These are phyloP conservation scores for Mythimna loreyi DNA, from an alignment of 2,888 invertebrate genomes.

Conservation along the genomic window DNA sequence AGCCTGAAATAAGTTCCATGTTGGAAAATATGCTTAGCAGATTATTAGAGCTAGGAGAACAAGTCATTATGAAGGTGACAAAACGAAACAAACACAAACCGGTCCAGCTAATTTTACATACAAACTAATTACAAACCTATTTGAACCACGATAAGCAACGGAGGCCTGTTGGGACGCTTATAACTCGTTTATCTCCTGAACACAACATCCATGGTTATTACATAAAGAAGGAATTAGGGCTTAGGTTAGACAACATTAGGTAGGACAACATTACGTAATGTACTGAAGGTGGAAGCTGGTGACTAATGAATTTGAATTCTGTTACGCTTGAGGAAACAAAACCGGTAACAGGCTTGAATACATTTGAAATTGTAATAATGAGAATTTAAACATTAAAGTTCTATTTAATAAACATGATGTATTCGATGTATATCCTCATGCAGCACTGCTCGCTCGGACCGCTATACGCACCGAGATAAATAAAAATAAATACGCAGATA, in stretches of 20 bases:
- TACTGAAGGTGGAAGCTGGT: constrained; percentile 16
- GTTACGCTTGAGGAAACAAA: constrained; percentile 40
- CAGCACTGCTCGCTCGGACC: constrained; percentile 56
- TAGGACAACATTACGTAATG: constrained; percentile 9
- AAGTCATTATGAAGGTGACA: constrained; percentile 31
- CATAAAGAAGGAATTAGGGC: constrained; percentile 20
- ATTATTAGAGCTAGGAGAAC: constrained; percentile 9
- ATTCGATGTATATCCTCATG: constrained; percentile 42
- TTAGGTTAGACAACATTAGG: too few relatives aligned
- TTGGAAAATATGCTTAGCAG: constrained; percentile 10
- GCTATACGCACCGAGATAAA: constrained; percentile 73
- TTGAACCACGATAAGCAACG: constrained; percentile 61
- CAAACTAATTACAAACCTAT: constrained; percentile 67
- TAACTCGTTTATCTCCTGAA: constrained; percentile 45
- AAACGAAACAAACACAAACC: constrained; percentile 50
- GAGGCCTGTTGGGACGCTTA: constrained; percentile 51
- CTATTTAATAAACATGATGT: constrained; percentile 63
- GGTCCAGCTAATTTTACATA: constrained; percentile 65
- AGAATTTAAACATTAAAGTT: constrained; percentile 19
- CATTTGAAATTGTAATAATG: constrained; percentile 31
- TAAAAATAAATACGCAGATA: constrained; percentile 83
- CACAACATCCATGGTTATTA: constrained; percentile 13
- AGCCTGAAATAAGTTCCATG: constrained; percentile 27
- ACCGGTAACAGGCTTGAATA: constrained; percentile 18
- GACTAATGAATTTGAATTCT: constrained; percentile 36